Evolutionary conservation across 2,888 invertebrate species (phyloP).

Genomic region (Pocota personata): DNA sequence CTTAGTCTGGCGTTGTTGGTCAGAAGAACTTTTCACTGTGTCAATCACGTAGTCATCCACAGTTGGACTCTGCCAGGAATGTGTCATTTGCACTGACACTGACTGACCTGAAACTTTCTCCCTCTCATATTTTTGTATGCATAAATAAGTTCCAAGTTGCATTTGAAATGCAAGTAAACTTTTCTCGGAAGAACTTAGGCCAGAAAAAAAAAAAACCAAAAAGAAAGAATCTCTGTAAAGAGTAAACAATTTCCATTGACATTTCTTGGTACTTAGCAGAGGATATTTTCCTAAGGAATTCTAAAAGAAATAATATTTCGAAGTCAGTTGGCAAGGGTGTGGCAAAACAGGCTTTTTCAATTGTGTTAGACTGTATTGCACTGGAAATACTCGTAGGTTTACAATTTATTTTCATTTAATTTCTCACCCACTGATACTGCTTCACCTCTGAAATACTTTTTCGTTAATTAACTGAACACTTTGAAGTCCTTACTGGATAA

Average conservation of each 20-base stretch:
- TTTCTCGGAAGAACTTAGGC: not conserved
- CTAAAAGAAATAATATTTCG: not conserved
- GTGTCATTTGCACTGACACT: constrained; percentile 71
- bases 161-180: constrained; percentile 59
- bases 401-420: no score
- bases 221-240: not conserved
- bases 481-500: constrained; percentile 18
- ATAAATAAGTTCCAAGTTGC: constrained; percentile 59
- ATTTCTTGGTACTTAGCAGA: constrained; percentile 17
- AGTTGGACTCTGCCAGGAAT: constrained; percentile 63
- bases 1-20: constrained; percentile 31
- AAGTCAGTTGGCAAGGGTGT: not conserved
- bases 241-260: constrained; percentile 35
- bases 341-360: not conserved
- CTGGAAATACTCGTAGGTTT: no score
- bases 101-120: constrained; percentile 53
- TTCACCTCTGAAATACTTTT: not conserved
- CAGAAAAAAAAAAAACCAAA: constrained; percentile 7
- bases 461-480: constrained; percentile 36
- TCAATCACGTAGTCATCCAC: constrained; percentile 55
- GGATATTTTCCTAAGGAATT: not conserved
- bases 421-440: no score
- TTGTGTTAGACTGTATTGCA: no score
- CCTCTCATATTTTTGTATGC: constrained; percentile 47
- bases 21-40: constrained; percentile 54